Evolutionary conservation across 1,140 invertebrate genomes (phyloP).

Genomic region (Phymastichus coffea): DNA sequence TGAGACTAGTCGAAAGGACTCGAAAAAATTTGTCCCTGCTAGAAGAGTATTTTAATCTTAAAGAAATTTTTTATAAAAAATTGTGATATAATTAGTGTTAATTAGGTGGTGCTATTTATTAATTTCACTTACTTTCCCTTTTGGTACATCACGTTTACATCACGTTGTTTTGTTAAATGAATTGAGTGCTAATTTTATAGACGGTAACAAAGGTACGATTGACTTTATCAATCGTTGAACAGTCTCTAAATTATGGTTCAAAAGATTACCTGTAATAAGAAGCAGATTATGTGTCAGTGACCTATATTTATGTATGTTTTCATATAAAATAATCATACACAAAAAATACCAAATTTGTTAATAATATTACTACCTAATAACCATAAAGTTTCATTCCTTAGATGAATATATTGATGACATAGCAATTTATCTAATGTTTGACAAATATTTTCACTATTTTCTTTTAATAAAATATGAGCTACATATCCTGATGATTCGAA

Average conservation of each 20-base stretch:
- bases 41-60: conserved; percentile 36
- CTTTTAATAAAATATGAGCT: conserved; percentile 36
- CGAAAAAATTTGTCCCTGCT: conserved; percentile 35
- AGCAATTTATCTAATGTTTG: conserved; percentile 39
- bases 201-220: conserved; percentile 27
- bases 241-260: conserved; percentile 30
- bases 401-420: conserved; percentile 37
- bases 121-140: background rate
- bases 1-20: conserved; percentile 20
- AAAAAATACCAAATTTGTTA: background rate
- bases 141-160: background rate
- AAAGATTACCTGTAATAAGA: conserved; percentile 39
- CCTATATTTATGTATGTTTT: no score
- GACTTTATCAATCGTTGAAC: conserved; percentile 20
- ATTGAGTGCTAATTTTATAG: conserved; percentile 29
- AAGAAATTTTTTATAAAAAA: background rate
- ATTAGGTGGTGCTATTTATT: conserved; percentile 10
- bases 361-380: conserved; percentile 42
- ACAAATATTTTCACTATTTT: conserved; percentile 35
- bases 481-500: conserved; percentile 35
- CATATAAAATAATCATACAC: background rate
- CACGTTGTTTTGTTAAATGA: background rate
- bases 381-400: conserved; percentile 50
- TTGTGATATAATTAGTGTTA: conserved; percentile 4
- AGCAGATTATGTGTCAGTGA: conserved; percentile 8